Base-by-base conservation (phyloP, 2,113 vertebrate genomes). In the Podarcis raffonei region DNA sequence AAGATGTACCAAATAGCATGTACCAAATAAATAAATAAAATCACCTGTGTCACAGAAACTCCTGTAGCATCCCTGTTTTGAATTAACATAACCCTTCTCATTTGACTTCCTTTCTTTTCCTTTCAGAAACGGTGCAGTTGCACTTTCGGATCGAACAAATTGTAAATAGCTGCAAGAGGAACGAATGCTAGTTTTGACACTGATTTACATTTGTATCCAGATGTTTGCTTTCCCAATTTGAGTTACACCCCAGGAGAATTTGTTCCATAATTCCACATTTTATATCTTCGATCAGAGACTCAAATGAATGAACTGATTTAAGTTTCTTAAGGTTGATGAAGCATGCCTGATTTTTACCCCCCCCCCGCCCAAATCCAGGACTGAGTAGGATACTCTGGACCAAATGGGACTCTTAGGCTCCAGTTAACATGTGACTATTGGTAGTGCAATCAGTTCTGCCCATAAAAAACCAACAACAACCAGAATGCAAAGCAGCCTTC, bases 111-210 rank as follows among this genome's bases (percentile, higher is more conserved):
- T 9, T 65, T 35, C 88, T 92, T 39, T 87, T 90, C 93, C 86
- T 90, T 89, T 87, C 91, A 95, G 93, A 90, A 87, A 85, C 53
- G 53, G 81, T 59, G 68, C 87, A 91, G 71, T 72, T 85, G 76
- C 42, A 30, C 93, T 25, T n/a, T 75, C 83, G 86, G 9, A 86
- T 68, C 75, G 89, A 94, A 93, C 81, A 23, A 30, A 90, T 48
- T 27, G 0, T 85, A 89, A 89, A 20, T 79, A 9, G 89, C 71
- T 16, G 39, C 84, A 81, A 81, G 66, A 89, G 66, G 30, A 92
- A 37, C 13, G 48, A 89, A 89, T 83, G 84, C 8, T 1, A 20
- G 57, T 75, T 76, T 42, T 88, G 88, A 72, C 84, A 71, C 35
- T 3, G 0, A 0, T 4, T 1, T 65, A 69, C 57, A 16, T 2